phyloP scores from a whole-genome alignment of 2,888 invertebrate species.

The Cephonodes hylas region DNA sequence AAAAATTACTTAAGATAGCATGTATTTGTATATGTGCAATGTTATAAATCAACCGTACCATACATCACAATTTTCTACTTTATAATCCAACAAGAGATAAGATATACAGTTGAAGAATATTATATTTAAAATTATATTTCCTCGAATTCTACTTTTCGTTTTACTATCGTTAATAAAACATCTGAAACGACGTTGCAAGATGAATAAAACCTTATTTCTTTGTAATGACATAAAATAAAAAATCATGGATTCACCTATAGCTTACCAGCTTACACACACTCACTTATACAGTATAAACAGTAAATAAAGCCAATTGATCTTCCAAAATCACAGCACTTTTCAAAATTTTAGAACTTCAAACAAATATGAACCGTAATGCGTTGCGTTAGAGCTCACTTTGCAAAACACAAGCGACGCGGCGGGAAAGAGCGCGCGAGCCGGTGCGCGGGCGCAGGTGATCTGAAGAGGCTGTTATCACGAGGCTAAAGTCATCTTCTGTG shows the following conservation, averaged over 20 bases:
- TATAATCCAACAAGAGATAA: no score
- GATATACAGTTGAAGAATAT: no score
- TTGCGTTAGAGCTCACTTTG: conserved; percentile 21
- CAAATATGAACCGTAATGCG: not conserved
- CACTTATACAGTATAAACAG: not conserved
- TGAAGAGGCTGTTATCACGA: conserved; percentile 65
- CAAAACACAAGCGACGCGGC: conserved; percentile 16
- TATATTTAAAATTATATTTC: no score
- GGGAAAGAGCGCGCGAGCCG: conserved; percentile 60
- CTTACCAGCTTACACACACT: not conserved
- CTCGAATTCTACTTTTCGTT: no score
- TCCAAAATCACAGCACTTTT: conserved; percentile 3
- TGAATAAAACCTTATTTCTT: not conserved
- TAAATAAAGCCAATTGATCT: not conserved
- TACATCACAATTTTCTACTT: no score
- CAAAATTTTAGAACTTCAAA: not conserved
- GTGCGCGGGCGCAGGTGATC: conserved; percentile 64
- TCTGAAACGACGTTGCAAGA: not conserved
- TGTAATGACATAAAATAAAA: not conserved
- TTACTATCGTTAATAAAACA: not conserved
- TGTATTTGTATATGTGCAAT: no score
- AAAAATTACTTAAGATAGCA: no score
- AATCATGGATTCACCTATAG: not conserved
- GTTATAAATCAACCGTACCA: no score
- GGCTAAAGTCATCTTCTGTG: conserved; percentile 29